Conservation (phyloP, 1,140 invertebrate species). For the Drosophila seguyi region DNA sequence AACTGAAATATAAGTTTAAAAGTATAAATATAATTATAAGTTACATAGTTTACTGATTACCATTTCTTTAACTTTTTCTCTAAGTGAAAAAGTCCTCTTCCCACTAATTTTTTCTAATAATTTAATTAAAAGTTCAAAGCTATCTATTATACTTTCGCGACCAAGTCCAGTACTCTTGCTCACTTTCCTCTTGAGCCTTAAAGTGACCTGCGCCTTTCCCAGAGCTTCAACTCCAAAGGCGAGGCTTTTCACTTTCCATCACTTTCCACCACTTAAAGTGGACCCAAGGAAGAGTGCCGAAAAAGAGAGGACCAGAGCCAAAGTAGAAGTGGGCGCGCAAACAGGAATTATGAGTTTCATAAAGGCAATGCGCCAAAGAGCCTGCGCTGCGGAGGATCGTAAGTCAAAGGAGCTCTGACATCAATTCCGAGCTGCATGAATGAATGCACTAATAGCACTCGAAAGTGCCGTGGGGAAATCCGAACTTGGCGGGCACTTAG, state of each 20-base stretch:
- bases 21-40: too few relatives aligned
- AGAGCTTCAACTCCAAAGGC: background rate
- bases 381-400: slow-evolving; percentile 52
- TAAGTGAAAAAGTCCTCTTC: background rate
- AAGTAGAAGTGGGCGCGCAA: slow-evolving; percentile 27
- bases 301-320: slow-evolving; percentile 2
- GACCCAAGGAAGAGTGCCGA: slow-evolving; percentile 19
- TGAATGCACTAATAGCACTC: slow-evolving; percentile 61
- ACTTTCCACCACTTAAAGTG: slow-evolving; percentile 35
- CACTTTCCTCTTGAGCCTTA: background rate
- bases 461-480: slow-evolving; percentile 34
- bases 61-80: too few relatives aligned
- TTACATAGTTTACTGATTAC: too few relatives aligned
- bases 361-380: slow-evolving; percentile 70
- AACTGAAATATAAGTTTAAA: background rate
- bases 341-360: slow-evolving; percentile 57
- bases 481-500: slow-evolving; percentile 40
- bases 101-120: slow-evolving; percentile 14
- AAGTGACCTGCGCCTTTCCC: background rate
- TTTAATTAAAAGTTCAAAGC: slow-evolving; percentile 48
- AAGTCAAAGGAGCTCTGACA: slow-evolving; percentile 60
- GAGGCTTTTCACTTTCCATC: slow-evolving; percentile 30
- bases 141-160: background rate
- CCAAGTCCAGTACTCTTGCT: slow-evolving; percentile 6
- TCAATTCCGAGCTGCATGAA: slow-evolving; percentile 58